phyloP scores from a whole-genome alignment of 2,888 invertebrate species.

The Chloromyia formosa region DNA sequence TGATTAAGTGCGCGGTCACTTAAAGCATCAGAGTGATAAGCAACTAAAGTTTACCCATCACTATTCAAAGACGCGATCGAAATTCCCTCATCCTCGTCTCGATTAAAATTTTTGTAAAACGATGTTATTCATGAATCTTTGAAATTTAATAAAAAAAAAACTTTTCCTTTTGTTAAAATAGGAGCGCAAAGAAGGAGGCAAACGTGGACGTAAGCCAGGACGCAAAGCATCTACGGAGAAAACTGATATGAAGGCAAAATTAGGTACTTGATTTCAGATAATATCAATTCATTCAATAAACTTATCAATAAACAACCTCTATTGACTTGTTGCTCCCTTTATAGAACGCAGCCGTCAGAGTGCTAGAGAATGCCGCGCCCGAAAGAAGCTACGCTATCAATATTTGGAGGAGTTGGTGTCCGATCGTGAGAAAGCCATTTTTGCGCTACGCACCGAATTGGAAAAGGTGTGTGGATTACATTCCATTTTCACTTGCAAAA shows the following conservation, averaged over 20 bases:
- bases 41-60: no score
- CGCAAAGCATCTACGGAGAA: slow-evolving; percentile 85
- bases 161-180: slow-evolving; percentile 51
- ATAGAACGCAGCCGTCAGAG: slow-evolving; percentile 95
- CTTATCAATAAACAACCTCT: no score
- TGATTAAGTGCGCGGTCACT: no score
- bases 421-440: slow-evolving; percentile 91
- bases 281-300: no score
- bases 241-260: slow-evolving; percentile 93
- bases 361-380: slow-evolving; percentile 95
- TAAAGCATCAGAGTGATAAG: no score
- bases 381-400: slow-evolving; percentile 96
- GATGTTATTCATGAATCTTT: no score
- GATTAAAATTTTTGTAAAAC: no score
- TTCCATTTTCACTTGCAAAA: not conserved
- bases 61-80: no score
- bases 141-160: no score
- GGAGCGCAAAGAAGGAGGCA: slow-evolving; percentile 81
- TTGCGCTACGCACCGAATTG: slow-evolving; percentile 85
- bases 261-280: no score
- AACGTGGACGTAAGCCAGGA: slow-evolving; percentile 88
- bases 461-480: slow-evolving; percentile 87
- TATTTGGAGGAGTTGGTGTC: slow-evolving; percentile 95
- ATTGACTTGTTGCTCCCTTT: slow-evolving; percentile 55
- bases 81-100: no score